phyloP scores from a whole-genome alignment of 2,888 invertebrate species.

The Cotesia congregata region DNA sequence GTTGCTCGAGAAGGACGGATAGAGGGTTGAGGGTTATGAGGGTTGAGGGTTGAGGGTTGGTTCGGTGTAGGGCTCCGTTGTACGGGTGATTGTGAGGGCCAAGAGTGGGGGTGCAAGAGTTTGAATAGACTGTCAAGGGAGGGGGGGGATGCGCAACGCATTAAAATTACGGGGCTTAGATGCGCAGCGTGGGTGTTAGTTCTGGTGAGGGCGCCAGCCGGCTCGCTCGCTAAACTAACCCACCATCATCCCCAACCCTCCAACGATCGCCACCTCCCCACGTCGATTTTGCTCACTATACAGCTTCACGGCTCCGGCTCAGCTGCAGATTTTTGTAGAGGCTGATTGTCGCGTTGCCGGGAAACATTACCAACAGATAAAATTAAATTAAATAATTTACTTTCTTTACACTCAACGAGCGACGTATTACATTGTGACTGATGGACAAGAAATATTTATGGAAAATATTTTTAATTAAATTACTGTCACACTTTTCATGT shows the following conservation, averaged over 20 bases:
- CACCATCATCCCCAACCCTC: conserved; percentile 44
- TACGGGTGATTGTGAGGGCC: conserved; percentile 39
- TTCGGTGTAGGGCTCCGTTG: background rate
- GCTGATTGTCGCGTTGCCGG: conserved; percentile 28
- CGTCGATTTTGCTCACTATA: conserved; percentile 34
- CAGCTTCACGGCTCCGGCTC: conserved; percentile 30
- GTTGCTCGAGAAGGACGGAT: no score
- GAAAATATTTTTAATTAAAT: background rate
- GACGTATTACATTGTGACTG: background rate
- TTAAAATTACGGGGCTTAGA: conserved; percentile 54
- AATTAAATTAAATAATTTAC: background rate
- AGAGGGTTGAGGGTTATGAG: no score
- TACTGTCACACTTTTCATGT: background rate
- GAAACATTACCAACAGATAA: conserved; percentile 13
- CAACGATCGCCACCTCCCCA: conserved; percentile 45
- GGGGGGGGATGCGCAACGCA: conserved; percentile 59
- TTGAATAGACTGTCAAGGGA: conserved; percentile 28
- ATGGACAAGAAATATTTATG: background rate
- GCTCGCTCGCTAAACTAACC: conserved; percentile 64
- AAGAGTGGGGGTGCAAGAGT: conserved; percentile 20
- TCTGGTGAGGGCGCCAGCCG: conserved; percentile 69
- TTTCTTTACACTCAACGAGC: background rate
- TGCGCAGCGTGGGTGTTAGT: conserved; percentile 69
- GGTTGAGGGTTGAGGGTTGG: no score
- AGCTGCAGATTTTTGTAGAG: conserved; percentile 27